These are phyloP conservation scores for Toxonevra muliebris DNA, from an alignment of 2,888 invertebrate species.

Conservation along the genomic window DNA sequence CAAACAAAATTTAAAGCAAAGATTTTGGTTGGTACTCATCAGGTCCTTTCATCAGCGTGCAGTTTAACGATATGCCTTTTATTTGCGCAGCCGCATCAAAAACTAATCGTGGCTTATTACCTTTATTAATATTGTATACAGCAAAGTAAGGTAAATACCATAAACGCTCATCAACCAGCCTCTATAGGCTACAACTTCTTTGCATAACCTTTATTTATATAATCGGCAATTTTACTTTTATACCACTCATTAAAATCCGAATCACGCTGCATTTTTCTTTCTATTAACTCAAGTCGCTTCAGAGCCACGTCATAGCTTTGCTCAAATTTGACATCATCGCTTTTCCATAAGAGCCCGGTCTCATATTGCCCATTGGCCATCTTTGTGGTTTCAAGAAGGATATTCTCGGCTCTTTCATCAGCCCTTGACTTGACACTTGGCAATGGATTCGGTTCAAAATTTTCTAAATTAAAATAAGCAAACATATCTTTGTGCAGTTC, in stretches of 20 bases:
- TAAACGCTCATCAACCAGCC: neutral
- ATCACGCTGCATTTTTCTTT: too few relatives aligned
- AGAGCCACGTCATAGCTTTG: constrained; percentile 22
- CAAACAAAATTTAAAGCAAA: constrained; percentile 26
- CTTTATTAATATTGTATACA: constrained; percentile 9
- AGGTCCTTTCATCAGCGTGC: constrained; percentile 25
- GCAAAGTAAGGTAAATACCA: constrained; percentile 9
- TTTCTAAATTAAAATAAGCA: constrained; percentile 1
- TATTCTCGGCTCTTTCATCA: constrained; percentile 7
- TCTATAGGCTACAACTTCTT: constrained; percentile 18
- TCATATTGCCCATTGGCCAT: constrained; percentile 6
- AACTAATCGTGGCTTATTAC: too few relatives aligned
- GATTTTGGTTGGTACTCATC: constrained; percentile 27
- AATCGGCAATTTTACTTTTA: constrained; percentile 22
- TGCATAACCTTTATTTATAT: constrained; percentile 30
- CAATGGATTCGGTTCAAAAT: constrained; percentile 5
- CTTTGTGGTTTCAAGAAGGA: constrained; percentile 11
- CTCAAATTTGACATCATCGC: constrained; percentile 4
- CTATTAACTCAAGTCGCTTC: too few relatives aligned
- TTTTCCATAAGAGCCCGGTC: constrained; percentile 25
- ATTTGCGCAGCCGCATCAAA: too few relatives aligned
- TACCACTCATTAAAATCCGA: constrained; percentile 21
- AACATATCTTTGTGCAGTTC: constrained; percentile 6
- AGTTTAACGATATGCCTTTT: constrained; percentile 10
- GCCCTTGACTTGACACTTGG: neutral